Evolutionary conservation across 2,113 vertebrate genomes (phyloP).

Genomic region (Piaya cayana): DNA sequence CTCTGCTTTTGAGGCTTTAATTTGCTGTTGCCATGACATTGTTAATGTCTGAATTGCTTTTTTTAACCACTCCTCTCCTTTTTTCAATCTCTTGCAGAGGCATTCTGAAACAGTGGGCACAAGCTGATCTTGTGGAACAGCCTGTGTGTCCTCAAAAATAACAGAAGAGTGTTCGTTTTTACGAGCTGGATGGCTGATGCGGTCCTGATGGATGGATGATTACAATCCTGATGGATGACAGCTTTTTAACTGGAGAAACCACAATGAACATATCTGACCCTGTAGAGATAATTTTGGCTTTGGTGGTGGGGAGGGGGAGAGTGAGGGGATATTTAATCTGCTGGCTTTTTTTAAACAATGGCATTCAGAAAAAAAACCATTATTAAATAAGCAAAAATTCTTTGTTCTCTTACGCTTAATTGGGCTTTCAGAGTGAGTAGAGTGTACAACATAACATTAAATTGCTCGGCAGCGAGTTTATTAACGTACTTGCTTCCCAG

Average conservation of each 20-base stretch:
- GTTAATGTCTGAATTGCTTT: conserved; percentile 62
- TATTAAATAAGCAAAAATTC: not conserved
- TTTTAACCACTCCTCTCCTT: conserved; percentile 27
- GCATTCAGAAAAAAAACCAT: not conserved
- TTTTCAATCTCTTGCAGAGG: conserved; percentile 17
- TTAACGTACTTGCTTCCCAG: not conserved
- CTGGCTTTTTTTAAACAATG: not conserved
- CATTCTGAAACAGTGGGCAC: conserved; percentile 5
- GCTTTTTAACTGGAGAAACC: not conserved
- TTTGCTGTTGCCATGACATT: conserved; percentile 67
- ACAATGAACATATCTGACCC: not conserved
- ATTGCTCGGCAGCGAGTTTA: not conserved
- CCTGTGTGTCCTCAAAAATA: conserved; percentile 16
- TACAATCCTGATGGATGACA: not conserved
- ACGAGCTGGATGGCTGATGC: not conserved
- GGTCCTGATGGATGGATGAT: not conserved
- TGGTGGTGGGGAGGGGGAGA: no score
- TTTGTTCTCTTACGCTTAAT: not conserved
- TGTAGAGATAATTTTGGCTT: not conserved
- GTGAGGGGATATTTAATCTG: not conserved
- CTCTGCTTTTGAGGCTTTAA: conserved; percentile 49
- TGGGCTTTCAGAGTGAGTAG: not conserved
- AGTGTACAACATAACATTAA: not conserved
- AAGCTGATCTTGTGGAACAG: conserved; percentile 18
- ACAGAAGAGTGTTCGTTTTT: not conserved